Percentiles rank a stretch among this genome's conserved stretches.
These are phyloP conservation scores for Lepidocolaptes lacrymiger DNA, from an alignment of 2,797 vertebrate genomes.

Conservation along the genomic window DNA sequence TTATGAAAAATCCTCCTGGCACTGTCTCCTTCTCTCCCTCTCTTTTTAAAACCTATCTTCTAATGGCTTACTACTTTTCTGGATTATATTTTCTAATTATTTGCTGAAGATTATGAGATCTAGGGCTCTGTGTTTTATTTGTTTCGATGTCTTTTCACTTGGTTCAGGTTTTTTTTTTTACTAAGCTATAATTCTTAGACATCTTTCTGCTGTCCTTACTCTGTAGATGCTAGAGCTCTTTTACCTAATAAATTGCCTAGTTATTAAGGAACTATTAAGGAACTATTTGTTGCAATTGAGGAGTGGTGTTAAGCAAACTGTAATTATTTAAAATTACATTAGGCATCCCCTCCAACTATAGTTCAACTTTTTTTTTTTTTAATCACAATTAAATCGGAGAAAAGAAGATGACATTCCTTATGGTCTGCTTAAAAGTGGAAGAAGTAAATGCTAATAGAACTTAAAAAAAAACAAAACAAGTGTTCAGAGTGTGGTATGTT, in stretches of 20 bases:
- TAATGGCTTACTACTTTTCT: not conserved
- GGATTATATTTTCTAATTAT: not conserved
- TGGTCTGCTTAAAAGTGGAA: not conserved
- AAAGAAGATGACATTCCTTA: not conserved
- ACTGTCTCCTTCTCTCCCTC: not conserved
- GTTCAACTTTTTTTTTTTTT: not conserved
- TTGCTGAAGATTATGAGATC: not conserved
- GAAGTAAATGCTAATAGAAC: not conserved
- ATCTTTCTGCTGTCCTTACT: not conserved
- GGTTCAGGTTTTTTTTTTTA: not conserved
- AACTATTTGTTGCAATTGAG: not conserved
- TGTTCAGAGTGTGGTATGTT: not conserved
- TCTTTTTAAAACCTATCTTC: not conserved
- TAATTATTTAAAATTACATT: not conserved
- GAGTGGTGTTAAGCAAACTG: not conserved
- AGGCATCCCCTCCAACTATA: not conserved
- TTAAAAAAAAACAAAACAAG: rapidly evolving
- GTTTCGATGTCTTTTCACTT: not conserved
- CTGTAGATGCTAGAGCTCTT: not conserved
- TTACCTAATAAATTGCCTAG: not conserved
- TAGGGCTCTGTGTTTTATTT: not conserved
- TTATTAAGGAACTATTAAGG: not conserved
- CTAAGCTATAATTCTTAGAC: not conserved
- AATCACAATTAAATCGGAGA: not conserved
- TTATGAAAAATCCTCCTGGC: not conserved